Conservation (phyloP, 2,797 vertebrate species). For the Rhinichthys osculus region DNA sequence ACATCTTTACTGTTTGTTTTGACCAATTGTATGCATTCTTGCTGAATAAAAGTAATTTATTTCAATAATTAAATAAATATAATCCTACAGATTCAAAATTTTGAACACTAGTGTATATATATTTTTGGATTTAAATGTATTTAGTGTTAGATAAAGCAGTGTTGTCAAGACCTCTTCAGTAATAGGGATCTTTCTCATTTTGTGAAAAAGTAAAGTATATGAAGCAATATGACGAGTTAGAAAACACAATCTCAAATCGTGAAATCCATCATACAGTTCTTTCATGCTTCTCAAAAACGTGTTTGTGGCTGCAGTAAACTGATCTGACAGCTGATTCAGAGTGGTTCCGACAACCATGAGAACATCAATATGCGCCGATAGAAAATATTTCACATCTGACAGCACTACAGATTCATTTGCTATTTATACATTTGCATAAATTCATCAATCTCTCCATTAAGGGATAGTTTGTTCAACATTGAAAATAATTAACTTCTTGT, state of each 20-base stretch:
- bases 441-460: background rate
- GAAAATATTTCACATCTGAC: slow-evolving; percentile 4
- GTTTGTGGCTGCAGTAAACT: background rate
- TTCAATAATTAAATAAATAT: background rate
- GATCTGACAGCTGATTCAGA: slow-evolving; percentile 6
- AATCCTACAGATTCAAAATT: background rate
- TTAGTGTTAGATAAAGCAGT: background rate
- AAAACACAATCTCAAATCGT: slow-evolving; percentile 6
- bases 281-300: slow-evolving; percentile 7
- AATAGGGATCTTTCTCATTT: background rate
- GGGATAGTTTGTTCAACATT: background rate
- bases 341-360: background rate
- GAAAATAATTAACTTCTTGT: background rate
- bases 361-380: slow-evolving; percentile 24
- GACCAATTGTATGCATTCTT: background rate
- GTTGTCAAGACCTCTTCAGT: background rate
- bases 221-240: background rate
- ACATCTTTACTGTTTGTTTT: no score
- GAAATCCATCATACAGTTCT: slow-evolving; percentile 22
- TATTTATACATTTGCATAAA: background rate
- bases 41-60: background rate
- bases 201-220: slow-evolving; percentile 10
- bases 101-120: background rate
- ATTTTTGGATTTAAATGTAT: no score
- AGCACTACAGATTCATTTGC: slow-evolving; percentile 6